Evolutionary conservation across 2,888 invertebrate species (phyloP), one percentile per base, ranked within the genome.

Genomic region (Tholera decimalis): DNA sequence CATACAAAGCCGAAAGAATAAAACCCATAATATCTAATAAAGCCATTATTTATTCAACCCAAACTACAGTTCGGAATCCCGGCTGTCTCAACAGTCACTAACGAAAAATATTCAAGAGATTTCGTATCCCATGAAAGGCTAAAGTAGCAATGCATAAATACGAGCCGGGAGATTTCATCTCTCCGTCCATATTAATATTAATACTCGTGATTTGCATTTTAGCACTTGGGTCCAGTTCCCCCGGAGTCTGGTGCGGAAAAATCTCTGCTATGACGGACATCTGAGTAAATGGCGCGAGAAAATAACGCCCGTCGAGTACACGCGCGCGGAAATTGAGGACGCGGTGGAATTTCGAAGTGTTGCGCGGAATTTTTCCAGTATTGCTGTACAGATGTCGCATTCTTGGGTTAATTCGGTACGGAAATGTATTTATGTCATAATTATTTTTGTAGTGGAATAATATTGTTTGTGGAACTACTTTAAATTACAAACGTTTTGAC

Each of bases 241-340:
- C 75, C 68, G 83, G 80, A 85, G 78, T 82, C 78, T 83, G 80
- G 84, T 83, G 83, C 86, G 87, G 86, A 88, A 92, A 93, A 91
- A 89, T 90, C 90, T 91, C 88, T 78, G 85, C 91, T 91, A 93
- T 93, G 93, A 93, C 89, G 91, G 89, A 92, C 92, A 87, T 85
- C 87, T 77, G 89, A 87, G 92, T 93, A 93, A 95, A 95, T 95
- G 94, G 93, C 82, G 89, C 92, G 95, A 88, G 89, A 91, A 92
- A 92, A 92, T 92, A 88, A 88, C 89, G 85, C 89, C 78, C 82
- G 88, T 85, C 87, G 87, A 70, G 80, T 76, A 86, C 89, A 88
- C 80, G 77, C 61, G 76, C 80, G 81, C 85, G 87, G 88, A 89
- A 89, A 89, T 91, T 87, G 87, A 88, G 85, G 82, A 77, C 66